These are phyloP conservation scores for Anser cygnoides DNA, from an alignment of 2,113 vertebrate genomes.

Conservation along the genomic window DNA sequence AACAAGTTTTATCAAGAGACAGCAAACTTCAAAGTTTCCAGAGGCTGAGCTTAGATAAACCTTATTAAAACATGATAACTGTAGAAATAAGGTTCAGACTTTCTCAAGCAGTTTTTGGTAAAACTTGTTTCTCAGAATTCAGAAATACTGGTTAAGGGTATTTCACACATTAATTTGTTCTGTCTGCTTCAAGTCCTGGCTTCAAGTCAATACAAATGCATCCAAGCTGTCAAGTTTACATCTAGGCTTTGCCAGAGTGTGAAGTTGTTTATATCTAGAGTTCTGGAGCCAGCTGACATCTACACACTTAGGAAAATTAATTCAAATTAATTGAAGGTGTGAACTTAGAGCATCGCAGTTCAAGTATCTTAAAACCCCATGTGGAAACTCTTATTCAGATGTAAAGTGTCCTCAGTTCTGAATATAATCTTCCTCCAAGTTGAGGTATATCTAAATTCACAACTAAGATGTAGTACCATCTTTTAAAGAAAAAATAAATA, in stretches of 20 bases:
- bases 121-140: constrained; percentile 39
- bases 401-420: constrained; percentile 66
- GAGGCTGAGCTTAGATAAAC: constrained; percentile 57
- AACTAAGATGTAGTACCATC: constrained; percentile 45
- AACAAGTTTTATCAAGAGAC: constrained; percentile 46
- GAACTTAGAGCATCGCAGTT: constrained; percentile 54
- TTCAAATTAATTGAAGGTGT: constrained; percentile 72
- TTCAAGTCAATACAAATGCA: constrained; percentile 62
- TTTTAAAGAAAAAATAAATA: constrained; percentile 42
- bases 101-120: constrained; percentile 49
- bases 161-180: constrained; percentile 61
- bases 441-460: constrained; percentile 65
- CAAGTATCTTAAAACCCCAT: constrained; percentile 61
- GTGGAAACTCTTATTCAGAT: constrained; percentile 69
- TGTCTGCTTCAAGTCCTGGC: constrained; percentile 65
- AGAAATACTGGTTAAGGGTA: constrained; percentile 42
- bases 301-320: constrained; percentile 70
- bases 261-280: constrained; percentile 67
- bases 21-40: constrained; percentile 56
- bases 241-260: constrained; percentile 68
- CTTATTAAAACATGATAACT: constrained; percentile 44
- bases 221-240: constrained; percentile 71
- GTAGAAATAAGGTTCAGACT: constrained; percentile 26
- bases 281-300: constrained; percentile 67
- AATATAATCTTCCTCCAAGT: constrained; percentile 53